phyloP scores from a whole-genome alignment of 1,140 invertebrate genomes.

The Phenacoccus solenopsis region DNA sequence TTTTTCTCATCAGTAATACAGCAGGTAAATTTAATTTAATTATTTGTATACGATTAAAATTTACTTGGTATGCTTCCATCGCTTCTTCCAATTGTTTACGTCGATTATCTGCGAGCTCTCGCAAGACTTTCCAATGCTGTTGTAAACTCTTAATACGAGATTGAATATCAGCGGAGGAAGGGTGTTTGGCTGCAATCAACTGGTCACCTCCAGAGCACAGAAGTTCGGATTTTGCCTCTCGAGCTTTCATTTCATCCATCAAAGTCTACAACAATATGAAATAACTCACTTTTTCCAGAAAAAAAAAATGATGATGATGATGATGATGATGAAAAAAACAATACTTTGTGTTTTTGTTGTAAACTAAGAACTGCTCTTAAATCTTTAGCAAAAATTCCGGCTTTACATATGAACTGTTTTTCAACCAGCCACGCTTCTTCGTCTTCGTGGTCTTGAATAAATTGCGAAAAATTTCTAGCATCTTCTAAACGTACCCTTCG shows the following conservation, averaged over 20 bases:
- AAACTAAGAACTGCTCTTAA: slow-evolving; percentile 74
- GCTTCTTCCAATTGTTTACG: slow-evolving; percentile 84
- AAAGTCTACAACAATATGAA: slow-evolving; percentile 39
- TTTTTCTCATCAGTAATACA: not conserved
- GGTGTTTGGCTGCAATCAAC: slow-evolving; percentile 62
- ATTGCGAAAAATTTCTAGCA: slow-evolving; percentile 86
- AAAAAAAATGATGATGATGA: too few species aligned
- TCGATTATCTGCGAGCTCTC: slow-evolving; percentile 67
- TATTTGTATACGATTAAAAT: not conserved
- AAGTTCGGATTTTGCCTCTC: slow-evolving; percentile 65
- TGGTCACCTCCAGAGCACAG: slow-evolving; percentile 56
- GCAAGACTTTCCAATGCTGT: slow-evolving; percentile 72
- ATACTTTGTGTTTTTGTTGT: slow-evolving; percentile 86
- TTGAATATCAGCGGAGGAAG: slow-evolving; percentile 60
- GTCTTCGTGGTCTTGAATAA: slow-evolving; percentile 85
- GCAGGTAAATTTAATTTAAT: too few species aligned
- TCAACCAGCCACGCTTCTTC: slow-evolving; percentile 89
- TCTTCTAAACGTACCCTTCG: slow-evolving; percentile 74
- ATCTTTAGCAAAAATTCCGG: slow-evolving; percentile 86
- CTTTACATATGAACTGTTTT: slow-evolving; percentile 79
- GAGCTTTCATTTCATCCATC: slow-evolving; percentile 80
- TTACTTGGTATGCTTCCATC: slow-evolving; percentile 79
- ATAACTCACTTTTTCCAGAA: too few species aligned
- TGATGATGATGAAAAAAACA: not conserved
- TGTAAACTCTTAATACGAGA: slow-evolving; percentile 65